Percentiles rank a stretch among this genome's conserved stretches.
These are phyloP conservation scores for Ormyrus nitidulus DNA, from an alignment of 2,888 invertebrate genomes.

Conservation along the genomic window DNA sequence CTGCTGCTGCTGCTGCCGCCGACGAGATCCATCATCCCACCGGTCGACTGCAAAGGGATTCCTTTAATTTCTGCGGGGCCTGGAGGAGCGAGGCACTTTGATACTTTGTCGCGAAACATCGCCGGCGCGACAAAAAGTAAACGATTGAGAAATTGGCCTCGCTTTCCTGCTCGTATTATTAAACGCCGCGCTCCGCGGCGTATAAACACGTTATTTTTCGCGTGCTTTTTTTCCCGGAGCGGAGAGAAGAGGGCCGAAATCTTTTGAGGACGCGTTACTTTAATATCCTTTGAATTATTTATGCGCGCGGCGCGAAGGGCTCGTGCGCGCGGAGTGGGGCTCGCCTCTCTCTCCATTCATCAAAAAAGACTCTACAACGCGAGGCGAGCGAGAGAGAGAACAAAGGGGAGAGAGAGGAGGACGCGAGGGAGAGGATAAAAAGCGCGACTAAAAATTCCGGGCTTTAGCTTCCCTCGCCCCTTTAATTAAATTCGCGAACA, in stretches of 20 bases:
- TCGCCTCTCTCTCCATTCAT: slow-evolving; percentile 33
- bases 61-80: slow-evolving; percentile 39
- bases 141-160: not conserved
- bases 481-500: slow-evolving; percentile 58
- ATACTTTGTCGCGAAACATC: slow-evolving; percentile 1
- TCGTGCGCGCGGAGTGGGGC: slow-evolving; percentile 7
- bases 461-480: slow-evolving; percentile 36
- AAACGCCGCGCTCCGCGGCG: slow-evolving; percentile 16
- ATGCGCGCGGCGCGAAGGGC: slow-evolving; percentile 32
- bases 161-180: slow-evolving; percentile 11
- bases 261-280: slow-evolving; percentile 44
- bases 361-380: slow-evolving; percentile 41
- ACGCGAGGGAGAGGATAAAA: slow-evolving; percentile 22
- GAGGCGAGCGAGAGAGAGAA: slow-evolving; percentile 5
- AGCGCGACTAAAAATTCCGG: slow-evolving; percentile 45
- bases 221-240: not conserved
- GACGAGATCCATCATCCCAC: slow-evolving; percentile 51
- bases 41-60: slow-evolving; percentile 50
- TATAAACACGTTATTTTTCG: slow-evolving; percentile 36
- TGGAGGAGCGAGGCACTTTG: slow-evolving; percentile 10
- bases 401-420: slow-evolving; percentile 15
- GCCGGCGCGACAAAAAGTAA: not conserved
- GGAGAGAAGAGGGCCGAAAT: slow-evolving; percentile 5
- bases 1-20: slow-evolving; percentile 11
- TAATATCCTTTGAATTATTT: slow-evolving; percentile 55